Evolutionary conservation across 2,888 invertebrate genomes (phyloP).

Genomic region (Alentia gelatinosa): DNA sequence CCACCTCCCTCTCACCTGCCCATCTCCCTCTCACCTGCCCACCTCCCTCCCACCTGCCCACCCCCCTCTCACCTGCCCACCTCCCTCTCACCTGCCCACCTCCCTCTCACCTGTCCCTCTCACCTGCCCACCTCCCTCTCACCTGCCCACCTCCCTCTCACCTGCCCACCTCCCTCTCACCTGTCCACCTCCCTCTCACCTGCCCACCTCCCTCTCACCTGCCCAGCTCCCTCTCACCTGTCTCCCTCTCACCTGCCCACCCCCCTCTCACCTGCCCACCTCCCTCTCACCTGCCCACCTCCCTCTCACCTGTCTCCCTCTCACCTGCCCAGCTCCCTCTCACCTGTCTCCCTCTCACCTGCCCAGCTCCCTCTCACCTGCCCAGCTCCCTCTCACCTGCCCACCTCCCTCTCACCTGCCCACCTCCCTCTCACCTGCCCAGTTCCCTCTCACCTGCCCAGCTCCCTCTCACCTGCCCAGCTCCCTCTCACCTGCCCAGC

Average conservation of each 20-base stretch:
- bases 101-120: background rate
- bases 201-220: background rate
- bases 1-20: too few relatives aligned
- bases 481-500: too few relatives aligned
- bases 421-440: too few relatives aligned
- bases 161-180: background rate
- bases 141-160: background rate
- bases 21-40: constrained; percentile 29
- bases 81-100: background rate
- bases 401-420: too few relatives aligned
- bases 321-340: background rate
- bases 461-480: too few relatives aligned
- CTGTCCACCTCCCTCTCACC: background rate
- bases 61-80: background rate
- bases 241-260: background rate
- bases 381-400: too few relatives aligned
- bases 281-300: background rate
- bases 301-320: constrained; percentile 33
- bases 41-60: background rate
- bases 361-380: too few relatives aligned
- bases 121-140: background rate
- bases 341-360: too few relatives aligned
- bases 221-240: background rate
- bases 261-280: constrained; percentile 18
- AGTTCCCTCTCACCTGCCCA: too few relatives aligned